Percentiles rank a stretch among this genome's conserved stretches.
phyloP scores from a whole-genome alignment of 2,797 vertebrate species.

The Clarias fuscus region DNA sequence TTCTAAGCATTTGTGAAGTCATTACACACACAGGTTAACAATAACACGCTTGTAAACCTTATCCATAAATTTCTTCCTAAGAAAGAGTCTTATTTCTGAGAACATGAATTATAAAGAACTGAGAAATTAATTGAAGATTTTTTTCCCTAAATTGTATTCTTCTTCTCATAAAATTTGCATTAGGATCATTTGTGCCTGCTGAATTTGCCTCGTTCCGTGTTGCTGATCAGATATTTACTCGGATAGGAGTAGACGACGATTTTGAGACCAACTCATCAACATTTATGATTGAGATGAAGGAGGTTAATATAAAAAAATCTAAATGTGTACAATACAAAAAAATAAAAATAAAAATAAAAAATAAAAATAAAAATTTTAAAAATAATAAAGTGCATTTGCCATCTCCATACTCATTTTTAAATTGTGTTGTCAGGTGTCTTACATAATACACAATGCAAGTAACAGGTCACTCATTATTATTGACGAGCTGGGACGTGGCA shows the following conservation, averaged over 20 bases:
- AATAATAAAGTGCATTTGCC: not conserved
- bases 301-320: slow-evolving; percentile 71
- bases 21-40: not conserved
- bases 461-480: slow-evolving; percentile 92
- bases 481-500: slow-evolving; percentile 95
- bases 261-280: slow-evolving; percentile 97
- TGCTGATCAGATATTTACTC: slow-evolving; percentile 94
- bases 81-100: not conserved
- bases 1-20: not conserved
- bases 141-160: not conserved
- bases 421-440: slow-evolving; percentile 81
- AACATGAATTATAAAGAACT: not conserved
- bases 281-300: slow-evolving; percentile 99
- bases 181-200: slow-evolving; percentile 93
- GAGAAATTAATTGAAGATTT: not conserved
- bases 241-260: slow-evolving; percentile 96
- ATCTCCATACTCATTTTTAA: not conserved
- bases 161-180: slow-evolving; percentile 47
- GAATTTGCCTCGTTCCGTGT: slow-evolving; percentile 92
- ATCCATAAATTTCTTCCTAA: not conserved
- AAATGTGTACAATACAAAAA: not conserved
- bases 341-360: too few relatives aligned
- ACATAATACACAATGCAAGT: slow-evolving; percentile 93
- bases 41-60: too few relatives aligned
- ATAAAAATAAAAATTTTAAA: too few relatives aligned